Conservation (phyloP, 2,113 vertebrate species). For the Hippocampus guttulatus region DNA sequence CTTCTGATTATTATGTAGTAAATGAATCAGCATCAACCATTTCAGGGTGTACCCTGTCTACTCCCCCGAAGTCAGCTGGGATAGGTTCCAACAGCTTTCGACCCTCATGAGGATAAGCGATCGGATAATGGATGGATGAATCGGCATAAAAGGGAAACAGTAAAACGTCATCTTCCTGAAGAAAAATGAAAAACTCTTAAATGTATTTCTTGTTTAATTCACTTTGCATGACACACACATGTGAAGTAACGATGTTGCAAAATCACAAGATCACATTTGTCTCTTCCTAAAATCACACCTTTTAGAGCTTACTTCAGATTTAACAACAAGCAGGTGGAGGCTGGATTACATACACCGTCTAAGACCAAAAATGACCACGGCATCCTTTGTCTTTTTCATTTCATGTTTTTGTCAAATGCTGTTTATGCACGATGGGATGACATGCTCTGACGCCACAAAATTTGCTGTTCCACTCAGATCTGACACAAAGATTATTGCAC, state of each 20-base stretch:
- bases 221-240: slow-evolving; percentile 47
- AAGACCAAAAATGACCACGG: slow-evolving; percentile 38
- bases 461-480: slow-evolving; percentile 25
- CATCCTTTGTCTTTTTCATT: slow-evolving; percentile 20
- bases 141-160: no score
- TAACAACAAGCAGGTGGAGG: slow-evolving; percentile 45
- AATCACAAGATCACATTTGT: slow-evolving; percentile 54
- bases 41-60: no score
- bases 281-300: slow-evolving; percentile 24
- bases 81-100: no score
- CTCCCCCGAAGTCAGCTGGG: no score
- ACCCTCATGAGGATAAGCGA: no score
- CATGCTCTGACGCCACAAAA: slow-evolving; percentile 20
- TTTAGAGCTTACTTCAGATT: slow-evolving; percentile 49
- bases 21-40: slow-evolving; percentile 12
- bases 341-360: slow-evolving; percentile 43
- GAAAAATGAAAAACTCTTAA: slow-evolving; percentile 20
- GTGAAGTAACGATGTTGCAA: slow-evolving; percentile 48
- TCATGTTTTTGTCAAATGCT: slow-evolving; percentile 10
- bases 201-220: slow-evolving; percentile 47
- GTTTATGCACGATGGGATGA: slow-evolving; percentile 28
- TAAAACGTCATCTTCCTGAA: slow-evolving; percentile 3
- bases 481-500: slow-evolving; percentile 56
- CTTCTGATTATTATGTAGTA: not conserved
- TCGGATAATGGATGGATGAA: no score